These are phyloP conservation scores for Mylabris phalerata DNA, from an alignment of 1,140 invertebrate species.

Conservation along the genomic window DNA sequence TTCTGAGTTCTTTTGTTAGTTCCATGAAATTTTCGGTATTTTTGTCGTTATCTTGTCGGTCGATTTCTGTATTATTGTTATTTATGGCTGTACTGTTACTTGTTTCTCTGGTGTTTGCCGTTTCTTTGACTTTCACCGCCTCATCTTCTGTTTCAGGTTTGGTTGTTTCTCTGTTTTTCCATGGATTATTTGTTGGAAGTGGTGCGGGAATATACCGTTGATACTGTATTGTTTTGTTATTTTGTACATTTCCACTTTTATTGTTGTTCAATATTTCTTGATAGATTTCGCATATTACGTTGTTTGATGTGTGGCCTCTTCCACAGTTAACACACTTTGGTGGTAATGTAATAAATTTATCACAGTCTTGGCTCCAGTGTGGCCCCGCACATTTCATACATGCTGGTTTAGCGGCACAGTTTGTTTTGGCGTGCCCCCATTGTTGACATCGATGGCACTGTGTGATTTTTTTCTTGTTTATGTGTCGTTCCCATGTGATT, in stretches of 20 bases:
- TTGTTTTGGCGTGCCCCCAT: slow-evolving; percentile 35
- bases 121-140: neutral
- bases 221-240: neutral
- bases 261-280: neutral
- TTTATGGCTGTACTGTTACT: neutral
- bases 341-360: slow-evolving; percentile 9
- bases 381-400: slow-evolving; percentile 38
- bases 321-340: slow-evolving; percentile 5
- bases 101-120: too few relatives aligned
- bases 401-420: slow-evolving; percentile 26
- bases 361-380: slow-evolving; percentile 34
- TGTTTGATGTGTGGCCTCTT: slow-evolving; percentile 1
- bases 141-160: neutral
- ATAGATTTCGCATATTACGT: neutral
- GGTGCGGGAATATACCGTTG: neutral
- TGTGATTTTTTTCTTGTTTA: slow-evolving; percentile 22
- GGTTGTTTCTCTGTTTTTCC: neutral
- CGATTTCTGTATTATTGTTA: too few relatives aligned
- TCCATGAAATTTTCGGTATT: too few relatives aligned
- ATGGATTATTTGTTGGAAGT: neutral
- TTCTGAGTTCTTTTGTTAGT: too few relatives aligned
- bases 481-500: slow-evolving; percentile 26
- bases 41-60: too few relatives aligned
- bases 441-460: slow-evolving; percentile 38
- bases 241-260: neutral